Evolutionary conservation across 2,888 invertebrate species (phyloP).

Genomic region (Microctonus aethiopoides): DNA sequence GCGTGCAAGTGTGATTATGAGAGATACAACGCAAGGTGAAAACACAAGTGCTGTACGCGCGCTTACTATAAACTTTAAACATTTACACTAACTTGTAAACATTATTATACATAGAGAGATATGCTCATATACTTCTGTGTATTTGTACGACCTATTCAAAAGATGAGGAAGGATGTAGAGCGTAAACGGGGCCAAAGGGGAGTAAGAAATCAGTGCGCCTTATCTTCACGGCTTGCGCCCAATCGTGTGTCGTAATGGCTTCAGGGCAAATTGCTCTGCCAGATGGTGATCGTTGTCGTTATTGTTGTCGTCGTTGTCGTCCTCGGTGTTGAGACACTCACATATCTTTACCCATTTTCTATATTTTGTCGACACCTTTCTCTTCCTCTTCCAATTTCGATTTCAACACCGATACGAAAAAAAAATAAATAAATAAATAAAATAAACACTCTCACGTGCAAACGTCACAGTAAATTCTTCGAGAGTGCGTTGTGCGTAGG

Average conservation of each 20-base stretch:
- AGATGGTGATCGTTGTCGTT: constrained; percentile 34
- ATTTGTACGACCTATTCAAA: constrained; percentile 14
- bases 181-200: background rate
- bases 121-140: background rate
- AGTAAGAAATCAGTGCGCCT: constrained; percentile 28
- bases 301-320: background rate
- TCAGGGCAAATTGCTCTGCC: constrained; percentile 31
- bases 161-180: constrained; percentile 18
- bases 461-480: constrained; percentile 4
- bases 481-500: constrained; percentile 1
- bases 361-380: background rate
- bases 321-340: constrained; percentile 2
- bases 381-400: background rate
- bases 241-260: constrained; percentile 26
- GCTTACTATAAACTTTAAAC: background rate
- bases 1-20: constrained; percentile 31
- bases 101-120: background rate
- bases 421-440: background rate
- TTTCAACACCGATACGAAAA: background rate
- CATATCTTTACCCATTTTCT: constrained; percentile 18
- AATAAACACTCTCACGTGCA: background rate
- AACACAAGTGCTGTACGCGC: constrained; percentile 15
- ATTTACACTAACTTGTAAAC: background rate
- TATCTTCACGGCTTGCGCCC: constrained; percentile 36
- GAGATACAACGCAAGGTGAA: constrained; percentile 24